phyloP scores from a whole-genome alignment of 2,888 invertebrate genomes.

The Mythimna lalbum region DNA sequence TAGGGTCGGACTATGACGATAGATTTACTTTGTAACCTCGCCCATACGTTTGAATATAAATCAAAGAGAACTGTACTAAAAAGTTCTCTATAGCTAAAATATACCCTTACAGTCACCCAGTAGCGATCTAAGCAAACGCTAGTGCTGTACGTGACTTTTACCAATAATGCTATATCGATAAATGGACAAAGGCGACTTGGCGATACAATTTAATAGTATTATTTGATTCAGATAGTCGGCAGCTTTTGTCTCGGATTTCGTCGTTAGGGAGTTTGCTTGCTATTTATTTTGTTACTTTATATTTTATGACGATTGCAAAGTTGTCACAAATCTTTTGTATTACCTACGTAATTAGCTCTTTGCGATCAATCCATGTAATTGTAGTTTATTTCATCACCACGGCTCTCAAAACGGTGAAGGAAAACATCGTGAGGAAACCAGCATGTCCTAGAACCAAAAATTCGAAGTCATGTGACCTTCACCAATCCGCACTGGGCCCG shows the following conservation, averaged over 20 bases:
- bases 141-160: conserved; percentile 51
- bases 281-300: neutral
- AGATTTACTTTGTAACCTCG: neutral
- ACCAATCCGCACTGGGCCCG: no score
- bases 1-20: no score
- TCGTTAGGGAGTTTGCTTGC: conserved; percentile 12
- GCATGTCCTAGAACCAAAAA: no score
- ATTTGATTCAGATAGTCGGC: conserved; percentile 23
- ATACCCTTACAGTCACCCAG: conserved; percentile 11
- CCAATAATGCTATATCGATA: conserved; percentile 26
- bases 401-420: no score
- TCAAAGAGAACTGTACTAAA: conserved; percentile 7
- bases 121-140: conserved; percentile 36
- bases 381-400: no score
- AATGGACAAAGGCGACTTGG: conserved; percentile 20
- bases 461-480: no score
- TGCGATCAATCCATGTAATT: no score
- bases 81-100: conserved; percentile 3
- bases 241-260: neutral
- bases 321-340: neutral
- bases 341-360: neutral
- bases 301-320: neutral
- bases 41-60: neutral
- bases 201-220: conserved; percentile 18
- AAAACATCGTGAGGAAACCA: no score